These are phyloP conservation scores for Catharus fuscescens DNA, from an alignment of 2,113 vertebrate species.

Conservation along the genomic window DNA sequence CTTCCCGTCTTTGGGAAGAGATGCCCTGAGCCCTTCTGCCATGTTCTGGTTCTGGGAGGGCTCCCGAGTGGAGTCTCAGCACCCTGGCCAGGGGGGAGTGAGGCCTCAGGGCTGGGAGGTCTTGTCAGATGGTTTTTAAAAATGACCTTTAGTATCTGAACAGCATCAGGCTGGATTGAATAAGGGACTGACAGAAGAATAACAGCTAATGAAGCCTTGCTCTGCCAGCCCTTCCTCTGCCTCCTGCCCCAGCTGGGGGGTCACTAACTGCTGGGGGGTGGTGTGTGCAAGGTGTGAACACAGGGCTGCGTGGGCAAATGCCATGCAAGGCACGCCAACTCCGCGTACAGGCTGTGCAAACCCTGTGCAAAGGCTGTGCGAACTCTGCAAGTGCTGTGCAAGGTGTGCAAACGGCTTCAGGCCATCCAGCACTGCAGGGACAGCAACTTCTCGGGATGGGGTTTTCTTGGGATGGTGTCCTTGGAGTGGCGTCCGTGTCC, in stretches of 20 bases:
- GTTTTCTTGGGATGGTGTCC: neutral
- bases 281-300: neutral
- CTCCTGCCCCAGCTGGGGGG: neutral
- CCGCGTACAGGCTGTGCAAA: rapidly evolving
- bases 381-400: neutral
- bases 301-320: rapidly evolving
- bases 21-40: neutral
- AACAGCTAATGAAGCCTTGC: neutral
- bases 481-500: rapidly evolving
- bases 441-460: rapidly evolving
- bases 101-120: neutral
- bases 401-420: neutral
- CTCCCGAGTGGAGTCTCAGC: rapidly evolving
- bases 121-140: neutral
- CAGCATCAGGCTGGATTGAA: neutral
- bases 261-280: rapidly evolving
- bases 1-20: neutral
- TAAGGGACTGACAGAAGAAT: neutral
- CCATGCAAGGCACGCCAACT: neutral
- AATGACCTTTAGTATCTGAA: neutral
- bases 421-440: rapidly evolving
- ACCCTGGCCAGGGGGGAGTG: neutral
- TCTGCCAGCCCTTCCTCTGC: neutral
- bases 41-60: neutral
- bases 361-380: neutral